Conservation (phyloP, 2,888 invertebrate species). For the Drosophila kuntzei region DNA sequence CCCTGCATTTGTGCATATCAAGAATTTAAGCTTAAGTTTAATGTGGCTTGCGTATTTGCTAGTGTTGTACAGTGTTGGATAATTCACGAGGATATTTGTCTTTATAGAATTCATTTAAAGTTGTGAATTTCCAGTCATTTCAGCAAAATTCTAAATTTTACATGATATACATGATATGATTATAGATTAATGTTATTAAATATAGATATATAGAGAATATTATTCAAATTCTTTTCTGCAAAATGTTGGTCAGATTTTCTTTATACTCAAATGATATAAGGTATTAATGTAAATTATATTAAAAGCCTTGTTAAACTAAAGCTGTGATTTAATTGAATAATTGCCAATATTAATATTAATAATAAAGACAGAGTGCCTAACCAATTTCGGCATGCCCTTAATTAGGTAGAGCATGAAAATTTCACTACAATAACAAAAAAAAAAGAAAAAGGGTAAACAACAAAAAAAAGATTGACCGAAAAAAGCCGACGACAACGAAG, state of each 20-base stretch:
- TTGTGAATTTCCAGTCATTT: too few species aligned
- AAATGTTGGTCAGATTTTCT: too few species aligned
- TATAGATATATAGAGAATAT: too few species aligned
- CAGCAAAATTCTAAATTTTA: too few species aligned
- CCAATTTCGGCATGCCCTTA: not conserved
- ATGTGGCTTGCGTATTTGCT: too few species aligned
- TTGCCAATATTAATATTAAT: not conserved
- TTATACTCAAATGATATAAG: not conserved
- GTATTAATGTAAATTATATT: not conserved
- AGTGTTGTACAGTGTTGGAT: too few species aligned
- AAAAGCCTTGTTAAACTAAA: not conserved
- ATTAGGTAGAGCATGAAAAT: conserved; percentile 24
- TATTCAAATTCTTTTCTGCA: too few species aligned
- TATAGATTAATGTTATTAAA: too few species aligned
- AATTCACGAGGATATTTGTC: too few species aligned
- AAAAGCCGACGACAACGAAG: conserved; percentile 57
- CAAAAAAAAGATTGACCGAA: conserved; percentile 22
- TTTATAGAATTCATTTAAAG: too few species aligned
- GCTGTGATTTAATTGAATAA: not conserved
- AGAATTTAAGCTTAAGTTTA: too few species aligned
- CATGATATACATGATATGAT: too few species aligned
- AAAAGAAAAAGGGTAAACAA: conserved; percentile 6
- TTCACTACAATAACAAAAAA: conserved; percentile 37
- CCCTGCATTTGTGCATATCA: conserved; percentile 13
- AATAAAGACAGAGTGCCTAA: not conserved